Base-by-base conservation (phyloP, 2,113 vertebrate genomes). In the Perca schrenkii region DNA sequence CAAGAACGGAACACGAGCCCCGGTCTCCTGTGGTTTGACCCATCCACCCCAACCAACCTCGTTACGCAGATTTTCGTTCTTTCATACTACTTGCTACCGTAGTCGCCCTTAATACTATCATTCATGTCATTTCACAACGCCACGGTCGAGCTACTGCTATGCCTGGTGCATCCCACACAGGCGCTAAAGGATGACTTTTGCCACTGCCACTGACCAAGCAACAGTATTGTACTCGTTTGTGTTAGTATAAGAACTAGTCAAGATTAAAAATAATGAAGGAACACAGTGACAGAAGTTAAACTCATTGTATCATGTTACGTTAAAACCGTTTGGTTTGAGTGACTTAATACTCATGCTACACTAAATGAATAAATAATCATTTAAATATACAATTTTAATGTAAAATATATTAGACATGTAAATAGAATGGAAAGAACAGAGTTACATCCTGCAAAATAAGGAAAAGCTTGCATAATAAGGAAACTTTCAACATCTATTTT, bases 401-500 rank as follows among this genome's bases (percentile, higher is more conserved):
- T 46, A 31, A 21, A 31, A 63, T 21, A 53, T 31, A 46, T 63
- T 8, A 62, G 36, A 66, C 3, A 58, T 66, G 16, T 40, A 3
- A 36, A 80, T 4, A 36, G 15, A 57, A 19, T 22, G 3, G 3
- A 64, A 46, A 62, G 7, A 62, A 50, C 40, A 15, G 1, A 4
- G 2, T 68, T 4, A 58, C 5, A 52, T 40, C 13, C 15, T 62
- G 36, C 47, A 72, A 17, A n/a, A 47, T 34, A 64, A 21, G 58
- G 13, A 47, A 49, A 58, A 19, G 25, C 15, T 58, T 73, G 8
- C 53, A 74, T 60, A 52, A 81, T 28, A 53, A 22, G 15, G 2
- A 74, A 22, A 21, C 22, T 7, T 61, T 75, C 36, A 75, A 28
- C 15, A 57, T 68, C 14, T 68, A 43, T 80, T 47, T 46, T 19